Base-by-base conservation (phyloP, 2,888 invertebrate genomes). In the Hydrotaea cyrtoneurina region DNA sequence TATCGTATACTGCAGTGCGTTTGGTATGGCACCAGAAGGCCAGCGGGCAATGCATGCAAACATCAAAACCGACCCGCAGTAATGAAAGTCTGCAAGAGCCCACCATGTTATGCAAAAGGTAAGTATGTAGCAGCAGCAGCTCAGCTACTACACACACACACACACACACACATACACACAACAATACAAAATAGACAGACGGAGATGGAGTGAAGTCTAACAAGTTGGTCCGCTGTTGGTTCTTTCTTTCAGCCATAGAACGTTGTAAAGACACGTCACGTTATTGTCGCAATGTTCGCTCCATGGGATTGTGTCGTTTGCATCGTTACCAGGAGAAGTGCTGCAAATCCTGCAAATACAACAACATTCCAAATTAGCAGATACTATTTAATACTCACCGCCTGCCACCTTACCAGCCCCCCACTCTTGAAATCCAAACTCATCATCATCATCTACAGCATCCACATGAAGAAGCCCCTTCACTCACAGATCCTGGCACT, bases 1-100 rank as follows among this genome's bases (percentile, higher is more conserved):
- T 97, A 97, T 91, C 94, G 99, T 87, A 95, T 96, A 87, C 93
- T 99, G 79, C 96, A 97, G 89, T 99, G 99, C 92, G 97, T 98
- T 85, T 99, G 98, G 99, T 96, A 95, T 88, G 96, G 96, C 7
- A 96, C 96, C 21, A 96, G 95, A 88, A 95, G 95, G 89, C 95
- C 97, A 39, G 98, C 98, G 8, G 97, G 96, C 17, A 96, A 96
- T 86, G 96, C 96, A 17, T 99, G 99, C 92, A 95, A 95, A 87
- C 95, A 95, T 83, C 93, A 96, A 87, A 94, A 95, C 0, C 93
- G 97, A 75, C 98, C 98, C 0, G 93, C 94, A 5, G 96, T 97
- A 50, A 95, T 95, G 93, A 96, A 96, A 91, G 93, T 94, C 39
- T 98, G 98, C 92, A 94, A 94, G 88, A 95, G 96, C 84, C 93